phyloP scores from a whole-genome alignment of 1,140 invertebrate species.

The Pseudomyrmex flavicornis region DNA sequence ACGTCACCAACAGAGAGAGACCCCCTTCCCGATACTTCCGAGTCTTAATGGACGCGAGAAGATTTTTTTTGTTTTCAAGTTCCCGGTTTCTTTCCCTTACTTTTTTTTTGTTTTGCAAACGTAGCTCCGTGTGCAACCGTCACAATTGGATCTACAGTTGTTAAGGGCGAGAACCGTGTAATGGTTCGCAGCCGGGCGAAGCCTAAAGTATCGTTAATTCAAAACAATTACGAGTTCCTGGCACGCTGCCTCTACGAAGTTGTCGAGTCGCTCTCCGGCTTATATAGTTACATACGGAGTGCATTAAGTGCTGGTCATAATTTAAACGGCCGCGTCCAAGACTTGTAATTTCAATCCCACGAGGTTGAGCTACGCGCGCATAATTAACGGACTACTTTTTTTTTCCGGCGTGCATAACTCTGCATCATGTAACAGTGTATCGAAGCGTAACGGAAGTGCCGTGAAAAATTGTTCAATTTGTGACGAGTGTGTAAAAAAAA shows the following conservation, averaged over 20 bases:
- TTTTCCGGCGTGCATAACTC: neutral
- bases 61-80: neutral
- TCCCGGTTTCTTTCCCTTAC: neutral
- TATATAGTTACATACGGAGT: conserved; percentile 68
- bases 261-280: conserved; percentile 63
- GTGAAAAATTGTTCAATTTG: neutral
- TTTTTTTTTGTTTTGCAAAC: neutral
- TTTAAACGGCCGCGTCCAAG: conserved; percentile 66
- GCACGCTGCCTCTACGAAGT: conserved; percentile 70
- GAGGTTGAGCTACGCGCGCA: conserved; percentile 10
- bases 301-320: conserved; percentile 68
- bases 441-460: neutral
- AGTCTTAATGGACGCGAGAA: neutral
- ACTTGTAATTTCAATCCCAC: conserved; percentile 54
- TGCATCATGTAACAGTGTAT: neutral
- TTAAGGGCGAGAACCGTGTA: conserved; percentile 30
- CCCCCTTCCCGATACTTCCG: neutral
- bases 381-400: conserved; percentile 45
- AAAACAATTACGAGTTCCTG: conserved; percentile 76
- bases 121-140: neutral
- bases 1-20: neutral
- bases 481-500: too few relatives aligned
- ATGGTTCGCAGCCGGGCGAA: conserved; percentile 41
- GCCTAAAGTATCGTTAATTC: conserved; percentile 76
- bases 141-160: conserved; percentile 29